phyloP scores from a whole-genome alignment of 1,140 invertebrate species.

The Drosophila parabipectinata region DNA sequence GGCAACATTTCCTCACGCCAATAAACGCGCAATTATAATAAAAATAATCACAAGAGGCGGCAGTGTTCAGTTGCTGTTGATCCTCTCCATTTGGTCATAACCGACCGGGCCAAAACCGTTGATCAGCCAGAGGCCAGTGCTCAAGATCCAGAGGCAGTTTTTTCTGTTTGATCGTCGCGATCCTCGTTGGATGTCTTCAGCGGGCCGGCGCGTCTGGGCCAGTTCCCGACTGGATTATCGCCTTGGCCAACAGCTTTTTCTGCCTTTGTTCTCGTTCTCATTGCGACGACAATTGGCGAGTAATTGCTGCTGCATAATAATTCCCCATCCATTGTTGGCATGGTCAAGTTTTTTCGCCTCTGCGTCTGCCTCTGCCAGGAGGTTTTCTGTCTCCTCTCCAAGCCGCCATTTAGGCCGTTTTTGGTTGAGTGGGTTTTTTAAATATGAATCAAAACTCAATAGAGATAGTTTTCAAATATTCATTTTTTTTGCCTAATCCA shows the following conservation, averaged over 20 bases:
- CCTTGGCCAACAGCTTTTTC: constrained; percentile 72
- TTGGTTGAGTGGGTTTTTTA: constrained; percentile 59
- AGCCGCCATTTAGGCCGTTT: constrained; percentile 67
- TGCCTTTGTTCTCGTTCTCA: constrained; percentile 39
- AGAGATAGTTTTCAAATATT: constrained; percentile 18
- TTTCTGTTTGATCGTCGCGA: constrained; percentile 48
- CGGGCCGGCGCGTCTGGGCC: constrained; percentile 8
- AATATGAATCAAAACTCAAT: constrained; percentile 33
- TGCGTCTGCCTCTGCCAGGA: constrained; percentile 41
- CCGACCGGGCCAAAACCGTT: constrained; percentile 55
- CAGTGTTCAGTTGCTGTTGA: constrained; percentile 8
- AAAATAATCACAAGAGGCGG: constrained; percentile 70
- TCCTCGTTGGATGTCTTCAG: constrained; percentile 11
- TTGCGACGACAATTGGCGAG: constrained; percentile 75
- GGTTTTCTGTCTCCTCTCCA: constrained; percentile 26
- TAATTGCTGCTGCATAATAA: constrained; percentile 81
- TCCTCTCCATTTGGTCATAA: constrained; percentile 71
- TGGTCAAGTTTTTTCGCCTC: constrained; percentile 68
- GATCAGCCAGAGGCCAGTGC: constrained; percentile 9
- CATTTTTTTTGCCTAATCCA: constrained; percentile 41
- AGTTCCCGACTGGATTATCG: constrained; percentile 64
- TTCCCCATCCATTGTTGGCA: constrained; percentile 55
- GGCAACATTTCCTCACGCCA: constrained; percentile 71
- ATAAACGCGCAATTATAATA: constrained; percentile 80
- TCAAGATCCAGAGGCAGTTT: constrained; percentile 9